Evolutionary conservation across 2,113 vertebrate species (phyloP), one percentile per base, ranked within the genome.

Genomic region (Strix aluco): DNA sequence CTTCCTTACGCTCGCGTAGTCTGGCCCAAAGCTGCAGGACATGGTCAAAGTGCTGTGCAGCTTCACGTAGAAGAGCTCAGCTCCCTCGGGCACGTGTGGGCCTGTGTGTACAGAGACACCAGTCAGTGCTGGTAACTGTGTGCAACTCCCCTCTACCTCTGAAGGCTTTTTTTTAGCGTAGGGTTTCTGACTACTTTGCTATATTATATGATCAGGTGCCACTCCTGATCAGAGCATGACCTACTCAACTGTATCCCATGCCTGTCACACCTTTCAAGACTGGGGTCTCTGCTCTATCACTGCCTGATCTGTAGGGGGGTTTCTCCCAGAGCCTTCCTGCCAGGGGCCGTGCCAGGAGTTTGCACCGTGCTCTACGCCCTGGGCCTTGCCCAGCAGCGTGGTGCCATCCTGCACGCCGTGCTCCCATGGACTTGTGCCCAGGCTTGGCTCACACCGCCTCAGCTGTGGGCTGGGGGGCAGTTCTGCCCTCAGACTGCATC

Each of bases 21-120:
- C 7, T 0, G 0, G 0, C 46, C 84, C 97, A 10, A 97, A 91
- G 34, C 5, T 5, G 72, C 97, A 98, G 14, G 8, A 10, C 15
- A 97, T 30, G 20, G 21, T 97, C 92, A 97, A 93, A 5, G 71
- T 91, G 62, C 86, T 59, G 23, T 36, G 78, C 17, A 95, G 21
- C 22, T 97, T 80, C 79, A 77, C 72, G 3, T 98, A 98, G 92
- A 98, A 65, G 74, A 98, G 97, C 62, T 97, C 77, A 1, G 97
- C 71, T 13, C 97, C 86, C 71, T 95, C 90, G 0, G 95, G 88
- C 4, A 95, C 2, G 0, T n/a, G 23, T 1, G 96, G 72, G 58
- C 46, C 98, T 98, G 92, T 4, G 49, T 7, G 6, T 10, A 55
- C 13, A 58, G 73, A 30, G 51, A 65, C 57, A 55, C 13, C 32